These are phyloP conservation scores for Iguana delicatissima DNA, from an alignment of 2,797 vertebrate genomes.

Conservation along the genomic window DNA sequence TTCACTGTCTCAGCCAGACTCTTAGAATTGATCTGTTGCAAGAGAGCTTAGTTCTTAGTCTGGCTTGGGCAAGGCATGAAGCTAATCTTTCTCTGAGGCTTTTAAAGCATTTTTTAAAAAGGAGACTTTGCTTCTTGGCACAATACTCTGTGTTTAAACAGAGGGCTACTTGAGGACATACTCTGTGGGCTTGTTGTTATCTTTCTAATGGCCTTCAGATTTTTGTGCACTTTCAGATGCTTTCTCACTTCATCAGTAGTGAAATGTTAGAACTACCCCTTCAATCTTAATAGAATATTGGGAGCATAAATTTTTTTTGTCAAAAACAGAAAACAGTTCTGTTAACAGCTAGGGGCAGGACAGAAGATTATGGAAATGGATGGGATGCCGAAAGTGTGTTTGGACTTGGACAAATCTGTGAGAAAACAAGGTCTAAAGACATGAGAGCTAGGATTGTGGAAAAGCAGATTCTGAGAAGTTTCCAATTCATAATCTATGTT, in stretches of 20 bases:
- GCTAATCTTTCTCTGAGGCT: slow-evolving; percentile 15
- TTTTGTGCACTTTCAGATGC: slow-evolving; percentile 17
- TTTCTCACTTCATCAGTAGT: background rate
- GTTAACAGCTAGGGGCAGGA: background rate
- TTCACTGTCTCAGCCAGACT: slow-evolving; percentile 60
- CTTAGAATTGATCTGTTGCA: background rate
- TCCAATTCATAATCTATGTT: background rate
- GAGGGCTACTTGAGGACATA: background rate
- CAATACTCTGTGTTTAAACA: background rate
- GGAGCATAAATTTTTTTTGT: background rate
- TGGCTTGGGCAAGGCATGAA: slow-evolving; percentile 37
- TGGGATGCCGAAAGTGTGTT: background rate
- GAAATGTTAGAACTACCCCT: slow-evolving; percentile 4
- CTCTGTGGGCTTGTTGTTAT: background rate
- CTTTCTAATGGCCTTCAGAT: slow-evolving; percentile 18
- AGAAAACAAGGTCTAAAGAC: background rate
- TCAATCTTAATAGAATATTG: slow-evolving; percentile 8
- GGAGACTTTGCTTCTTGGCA: background rate
- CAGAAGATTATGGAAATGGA: background rate
- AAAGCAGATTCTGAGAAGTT: background rate
- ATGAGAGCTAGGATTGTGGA: background rate
- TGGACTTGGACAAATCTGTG: background rate
- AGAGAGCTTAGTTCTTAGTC: slow-evolving; percentile 31
- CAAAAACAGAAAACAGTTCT: background rate
- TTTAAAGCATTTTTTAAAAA: slow-evolving; percentile 29